These are phyloP conservation scores for Oophaga sylvatica DNA, from an alignment of 2,797 vertebrate species.

Conservation along the genomic window DNA sequence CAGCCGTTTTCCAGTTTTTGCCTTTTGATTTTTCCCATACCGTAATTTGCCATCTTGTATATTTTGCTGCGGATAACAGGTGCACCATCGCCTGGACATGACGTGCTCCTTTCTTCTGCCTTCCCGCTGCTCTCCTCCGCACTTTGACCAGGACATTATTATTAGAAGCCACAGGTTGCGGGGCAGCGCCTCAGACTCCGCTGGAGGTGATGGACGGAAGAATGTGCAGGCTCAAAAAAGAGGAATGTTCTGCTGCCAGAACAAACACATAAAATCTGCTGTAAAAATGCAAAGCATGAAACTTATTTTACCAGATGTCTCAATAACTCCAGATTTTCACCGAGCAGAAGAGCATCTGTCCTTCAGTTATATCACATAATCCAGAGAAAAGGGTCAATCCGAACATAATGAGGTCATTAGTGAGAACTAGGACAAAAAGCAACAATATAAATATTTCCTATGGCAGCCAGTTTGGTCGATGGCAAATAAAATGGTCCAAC, in stretches of 20 bases:
- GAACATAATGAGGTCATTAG: background rate
- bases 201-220: background rate
- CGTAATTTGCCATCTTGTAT: background rate
- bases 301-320: constrained; percentile 29
- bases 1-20: too few relatives aligned
- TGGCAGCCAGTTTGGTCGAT: background rate
- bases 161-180: constrained; percentile 16
- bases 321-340: background rate
- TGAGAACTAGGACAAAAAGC: background rate
- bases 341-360: constrained; percentile 18
- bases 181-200: background rate
- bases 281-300: constrained; percentile 26
- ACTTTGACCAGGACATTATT: constrained; percentile 18
- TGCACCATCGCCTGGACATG: background rate
- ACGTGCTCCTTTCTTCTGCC: background rate
- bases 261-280: constrained; percentile 27
- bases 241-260: constrained; percentile 37
- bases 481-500: background rate
- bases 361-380: background rate
- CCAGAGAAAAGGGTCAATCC: background rate
- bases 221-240: background rate
- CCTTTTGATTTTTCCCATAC: too few relatives aligned
- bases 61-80: background rate
- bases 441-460: background rate
- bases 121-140: background rate